Evolutionary conservation across 1,140 invertebrate species (phyloP), one percentile per base, ranked within the genome.

Genomic region (Anastatus disparis): DNA sequence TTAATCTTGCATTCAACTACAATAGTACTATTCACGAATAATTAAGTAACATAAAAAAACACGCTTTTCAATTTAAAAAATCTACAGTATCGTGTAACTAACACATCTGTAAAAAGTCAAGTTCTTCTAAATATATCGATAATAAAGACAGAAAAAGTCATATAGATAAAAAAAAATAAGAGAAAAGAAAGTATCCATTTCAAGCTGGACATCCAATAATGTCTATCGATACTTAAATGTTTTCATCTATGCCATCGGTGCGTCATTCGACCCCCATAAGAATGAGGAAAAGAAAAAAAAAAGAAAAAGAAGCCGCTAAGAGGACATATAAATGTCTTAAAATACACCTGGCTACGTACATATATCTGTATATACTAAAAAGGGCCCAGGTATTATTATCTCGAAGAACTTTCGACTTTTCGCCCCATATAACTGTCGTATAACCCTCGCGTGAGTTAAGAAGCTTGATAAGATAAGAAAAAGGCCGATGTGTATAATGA

Each of bases 361-460:
- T n/a, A n/a, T n/a, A n/a, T n/a, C n/a, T n/a, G n/a, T n/a, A n/a
- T n/a, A n/a, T n/a, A n/a, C n/a, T n/a, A n/a, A n/a, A n/a, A n/a
- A 26, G 46, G 31, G 62, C 13, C 35, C 62, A 65, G 50, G 50
- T 53, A 65, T 15, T n/a, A n/a, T n/a, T 66, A 40, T 68, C 29
- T 68, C 22, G 44, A 2, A 9, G 17, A 52, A 42, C 52, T 59
- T 58, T 42, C 44, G 52, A 20, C 52, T 59, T 58, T 65, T 59
- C n/a, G 9, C 44, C 27, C 29, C 0, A 22, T 20, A 31, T 27
- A 44, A 29, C 46, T 35, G 20, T 35, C n/a, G 3, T 20, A 35
- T 35, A 42, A 56, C 24, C 40, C 40, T 50, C 26, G 53, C 42
- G 27, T 27, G 53, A 48, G 20, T 4, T n/a, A n/a, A n/a, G 15